These are phyloP conservation scores for Catamblyrhynchus diadema DNA, from an alignment of 2,797 vertebrate genomes.

Conservation along the genomic window DNA sequence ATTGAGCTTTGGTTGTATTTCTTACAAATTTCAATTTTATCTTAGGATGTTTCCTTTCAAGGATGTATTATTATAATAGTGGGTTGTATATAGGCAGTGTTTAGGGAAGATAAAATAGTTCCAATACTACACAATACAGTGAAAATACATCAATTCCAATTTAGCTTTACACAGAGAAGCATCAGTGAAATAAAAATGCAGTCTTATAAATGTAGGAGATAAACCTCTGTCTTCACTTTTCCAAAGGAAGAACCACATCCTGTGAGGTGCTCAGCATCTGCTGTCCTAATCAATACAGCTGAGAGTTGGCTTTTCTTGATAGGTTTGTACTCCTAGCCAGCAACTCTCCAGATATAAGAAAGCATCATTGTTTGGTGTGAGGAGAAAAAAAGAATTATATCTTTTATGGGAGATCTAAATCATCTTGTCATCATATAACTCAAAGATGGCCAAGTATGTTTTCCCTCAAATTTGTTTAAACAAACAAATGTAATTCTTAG, in stretches of 20 bases:
- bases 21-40: background rate
- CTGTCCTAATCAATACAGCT: constrained; percentile 28
- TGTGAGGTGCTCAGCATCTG: constrained; percentile 44
- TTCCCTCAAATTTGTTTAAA: constrained; percentile 66
- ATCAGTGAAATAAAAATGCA: background rate
- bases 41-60: background rate
- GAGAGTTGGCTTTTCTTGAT: background rate
- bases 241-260: constrained; percentile 14
- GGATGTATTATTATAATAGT: background rate
- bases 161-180: background rate
- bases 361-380: constrained; percentile 3
- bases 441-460: constrained; percentile 60
- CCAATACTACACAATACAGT: background rate
- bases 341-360: constrained; percentile 45
- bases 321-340: constrained; percentile 34
- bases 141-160: background rate
- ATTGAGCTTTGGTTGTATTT: background rate
- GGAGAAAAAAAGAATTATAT: constrained; percentile 42
- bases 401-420: constrained; percentile 66
- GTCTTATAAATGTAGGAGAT: background rate
- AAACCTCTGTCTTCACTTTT: background rate
- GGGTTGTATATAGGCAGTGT: background rate
- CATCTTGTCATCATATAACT: constrained; percentile 62
- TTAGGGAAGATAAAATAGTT: background rate
- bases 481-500: constrained; percentile 70